Evolutionary conservation across 2,797 vertebrate species (phyloP).

Genomic region (Hozukius guyotensis): DNA sequence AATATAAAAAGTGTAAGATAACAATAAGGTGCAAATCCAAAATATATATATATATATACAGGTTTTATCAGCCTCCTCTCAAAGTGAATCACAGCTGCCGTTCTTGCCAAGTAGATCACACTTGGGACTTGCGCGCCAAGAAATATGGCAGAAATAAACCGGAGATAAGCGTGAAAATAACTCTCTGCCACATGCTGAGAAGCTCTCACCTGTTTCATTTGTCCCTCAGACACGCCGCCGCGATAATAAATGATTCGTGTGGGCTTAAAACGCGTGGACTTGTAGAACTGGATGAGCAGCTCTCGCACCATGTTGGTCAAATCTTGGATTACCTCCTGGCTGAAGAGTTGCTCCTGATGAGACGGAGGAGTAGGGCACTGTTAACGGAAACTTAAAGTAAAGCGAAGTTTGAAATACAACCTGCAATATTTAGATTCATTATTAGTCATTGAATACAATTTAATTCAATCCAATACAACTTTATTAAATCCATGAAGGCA

Average conservation of each 20-base stretch:
- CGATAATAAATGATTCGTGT: conserved; percentile 98
- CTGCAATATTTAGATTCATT: background rate
- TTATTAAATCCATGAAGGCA: too few species aligned
- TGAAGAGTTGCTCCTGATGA: conserved; percentile 92
- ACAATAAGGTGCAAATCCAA: background rate
- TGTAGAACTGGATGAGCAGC: conserved; percentile 98
- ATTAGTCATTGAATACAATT: background rate
- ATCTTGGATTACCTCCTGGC: conserved; percentile 98
- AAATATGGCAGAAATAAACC: background rate
- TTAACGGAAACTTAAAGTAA: background rate
- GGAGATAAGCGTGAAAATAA: background rate
- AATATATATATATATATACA: background rate
- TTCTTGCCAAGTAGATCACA: background rate
- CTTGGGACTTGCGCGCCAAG: background rate
- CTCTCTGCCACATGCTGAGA: background rate
- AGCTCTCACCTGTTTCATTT: conserved; percentile 95
- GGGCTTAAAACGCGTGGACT: conserved; percentile 98
- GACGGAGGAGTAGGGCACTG: background rate
- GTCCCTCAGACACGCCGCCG: conserved; percentile 96
- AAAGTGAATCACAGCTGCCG: background rate
- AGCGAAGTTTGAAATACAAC: background rate
- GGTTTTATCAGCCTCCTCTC: background rate
- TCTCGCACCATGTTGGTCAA: conserved; percentile 98
- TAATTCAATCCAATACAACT: too few species aligned
- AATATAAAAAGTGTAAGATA: background rate